Evolutionary conservation across 1,140 invertebrate species (phyloP).

Genomic region (Bombus huntii): DNA sequence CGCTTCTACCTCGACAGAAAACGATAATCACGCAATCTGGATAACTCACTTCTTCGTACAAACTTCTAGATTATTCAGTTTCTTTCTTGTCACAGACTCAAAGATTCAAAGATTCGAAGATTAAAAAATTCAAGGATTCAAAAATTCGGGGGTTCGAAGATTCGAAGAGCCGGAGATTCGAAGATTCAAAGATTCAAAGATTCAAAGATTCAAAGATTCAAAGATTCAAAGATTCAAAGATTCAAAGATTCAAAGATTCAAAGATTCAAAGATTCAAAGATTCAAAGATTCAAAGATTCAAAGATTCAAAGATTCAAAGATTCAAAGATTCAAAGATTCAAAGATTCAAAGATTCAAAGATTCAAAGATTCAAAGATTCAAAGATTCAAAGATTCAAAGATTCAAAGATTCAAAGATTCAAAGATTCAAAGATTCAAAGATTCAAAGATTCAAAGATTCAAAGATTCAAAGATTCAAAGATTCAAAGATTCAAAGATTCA

Average conservation of each 20-base stretch:
- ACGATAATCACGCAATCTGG: not conserved
- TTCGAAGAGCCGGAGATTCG: fast-evolving
- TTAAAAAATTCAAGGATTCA: not conserved
- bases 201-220: too few relatives aligned
- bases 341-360: fast-evolving
- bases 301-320: too few relatives aligned
- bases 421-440: fast-evolving
- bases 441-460: fast-evolving
- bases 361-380: too few relatives aligned
- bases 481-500: too few relatives aligned
- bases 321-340: too few relatives aligned
- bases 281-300: too few relatives aligned
- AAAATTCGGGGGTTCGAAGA: fast-evolving
- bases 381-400: too few relatives aligned
- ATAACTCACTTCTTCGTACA: not conserved
- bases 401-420: fast-evolving
- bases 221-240: fast-evolving
- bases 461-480: too few relatives aligned
- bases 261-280: fast-evolving
- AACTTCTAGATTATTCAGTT: not conserved
- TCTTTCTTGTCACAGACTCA: too few relatives aligned
- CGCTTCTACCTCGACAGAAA: too few relatives aligned
- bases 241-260: fast-evolving
- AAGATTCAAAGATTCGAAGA: not conserved
- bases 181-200: too few relatives aligned